Percentiles rank a stretch among this genome's conserved stretches.
Conservation (phyloP, 2,888 invertebrate genomes). For the Amiota communis region DNA sequence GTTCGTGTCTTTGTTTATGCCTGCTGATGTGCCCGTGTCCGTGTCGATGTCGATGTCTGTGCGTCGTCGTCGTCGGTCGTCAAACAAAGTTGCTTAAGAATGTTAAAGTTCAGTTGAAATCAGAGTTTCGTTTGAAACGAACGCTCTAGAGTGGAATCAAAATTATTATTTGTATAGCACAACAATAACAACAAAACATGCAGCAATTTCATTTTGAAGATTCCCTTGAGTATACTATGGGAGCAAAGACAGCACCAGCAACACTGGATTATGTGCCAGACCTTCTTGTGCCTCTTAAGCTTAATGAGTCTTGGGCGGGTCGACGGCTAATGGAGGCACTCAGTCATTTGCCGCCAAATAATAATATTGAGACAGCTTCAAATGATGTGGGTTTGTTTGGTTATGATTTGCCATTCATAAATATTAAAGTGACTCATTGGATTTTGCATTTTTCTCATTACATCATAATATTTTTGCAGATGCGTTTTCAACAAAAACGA, state of each 20-base stretch:
- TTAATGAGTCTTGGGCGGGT: conserved; percentile 78
- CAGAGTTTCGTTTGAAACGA: conserved; percentile 1
- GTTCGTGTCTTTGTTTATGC: neutral
- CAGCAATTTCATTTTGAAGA: conserved; percentile 19
- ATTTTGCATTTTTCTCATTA: neutral
- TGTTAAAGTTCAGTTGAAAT: conserved; percentile 9
- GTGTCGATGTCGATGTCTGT: too few species aligned
- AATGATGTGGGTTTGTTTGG: conserved; percentile 56
- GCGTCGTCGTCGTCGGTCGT: too few species aligned
- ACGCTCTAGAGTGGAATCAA: neutral
- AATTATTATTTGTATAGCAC: neutral
- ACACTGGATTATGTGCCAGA: conserved; percentile 21
- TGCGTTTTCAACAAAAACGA: conserved; percentile 87
- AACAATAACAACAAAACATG: neutral
- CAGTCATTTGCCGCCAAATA: conserved; percentile 67
- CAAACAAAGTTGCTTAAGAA: neutral
- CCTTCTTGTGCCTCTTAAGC: conserved; percentile 72
- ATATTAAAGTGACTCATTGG: too few species aligned
- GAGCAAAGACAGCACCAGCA: too few species aligned
- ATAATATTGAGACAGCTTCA: conserved; percentile 45
- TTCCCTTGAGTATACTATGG: neutral
- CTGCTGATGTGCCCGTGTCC: too few species aligned
- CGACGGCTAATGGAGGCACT: conserved; percentile 75
- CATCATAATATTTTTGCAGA: conserved; percentile 75
- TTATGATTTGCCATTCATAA: too few species aligned